Conservation (phyloP, 2,888 invertebrate species). For the Scelioninae gen. 1 region DNA sequence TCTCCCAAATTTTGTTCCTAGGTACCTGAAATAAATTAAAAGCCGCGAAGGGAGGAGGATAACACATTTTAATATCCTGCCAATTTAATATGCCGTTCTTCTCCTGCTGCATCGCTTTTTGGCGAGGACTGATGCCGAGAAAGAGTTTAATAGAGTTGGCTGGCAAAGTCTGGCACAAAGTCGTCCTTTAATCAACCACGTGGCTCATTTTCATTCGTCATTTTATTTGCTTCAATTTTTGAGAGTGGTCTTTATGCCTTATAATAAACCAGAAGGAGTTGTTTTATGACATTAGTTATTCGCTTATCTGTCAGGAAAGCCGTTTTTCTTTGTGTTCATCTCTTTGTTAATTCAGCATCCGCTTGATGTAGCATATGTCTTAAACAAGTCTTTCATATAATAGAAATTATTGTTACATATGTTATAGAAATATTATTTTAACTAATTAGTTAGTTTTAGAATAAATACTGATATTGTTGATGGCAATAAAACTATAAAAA, state of each 20-base stretch:
- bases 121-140: background rate
- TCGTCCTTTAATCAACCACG: slow-evolving; percentile 33
- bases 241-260: background rate
- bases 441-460: too few relatives aligned
- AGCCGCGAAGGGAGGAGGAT: slow-evolving; percentile 3
- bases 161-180: slow-evolving; percentile 37
- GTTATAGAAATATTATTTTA: too few relatives aligned
- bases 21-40: background rate
- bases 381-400: too few relatives aligned
- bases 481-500: too few relatives aligned
- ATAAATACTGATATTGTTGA: too few relatives aligned
- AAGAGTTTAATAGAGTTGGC: slow-evolving; percentile 49
- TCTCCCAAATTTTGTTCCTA: background rate
- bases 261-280: slow-evolving; percentile 25
- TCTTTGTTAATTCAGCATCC: too few relatives aligned
- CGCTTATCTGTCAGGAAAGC: slow-evolving; percentile 3
- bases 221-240: slow-evolving; percentile 26
- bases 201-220: slow-evolving; percentile 30
- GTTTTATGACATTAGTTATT: slow-evolving; percentile 20
- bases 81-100: slow-evolving; percentile 55
- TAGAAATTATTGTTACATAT: too few relatives aligned
- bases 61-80: slow-evolving; percentile 66
- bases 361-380: too few relatives aligned
- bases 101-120: background rate
- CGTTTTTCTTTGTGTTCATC: background rate